Evolutionary conservation across 1,140 invertebrate genomes (phyloP).

Genomic region (Lamellibrachia luymesi): DNA sequence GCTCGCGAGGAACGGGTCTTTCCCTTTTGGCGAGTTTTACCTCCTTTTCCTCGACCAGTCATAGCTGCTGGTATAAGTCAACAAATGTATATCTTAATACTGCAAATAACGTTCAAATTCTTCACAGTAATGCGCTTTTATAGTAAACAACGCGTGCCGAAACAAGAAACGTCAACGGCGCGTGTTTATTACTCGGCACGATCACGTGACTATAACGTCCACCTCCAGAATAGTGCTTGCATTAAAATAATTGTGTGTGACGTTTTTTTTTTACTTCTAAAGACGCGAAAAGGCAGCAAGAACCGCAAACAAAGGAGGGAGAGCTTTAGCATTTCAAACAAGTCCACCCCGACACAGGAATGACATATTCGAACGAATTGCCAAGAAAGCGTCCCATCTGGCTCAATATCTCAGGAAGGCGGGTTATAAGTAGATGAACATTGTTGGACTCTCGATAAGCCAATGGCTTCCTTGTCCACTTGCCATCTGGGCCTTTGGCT

Average conservation of each 20-base stretch:
- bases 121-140: background rate
- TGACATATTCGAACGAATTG: slow-evolving; percentile 58
- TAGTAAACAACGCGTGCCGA: background rate
- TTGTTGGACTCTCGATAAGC: too few species aligned
- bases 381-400: slow-evolving; percentile 50
- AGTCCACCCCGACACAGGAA: background rate
- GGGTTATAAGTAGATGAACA: too few species aligned
- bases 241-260: background rate
- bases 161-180: background rate
- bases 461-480: too few species aligned
- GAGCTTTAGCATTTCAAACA: slow-evolving; percentile 36
- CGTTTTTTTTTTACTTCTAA: background rate
- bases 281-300: slow-evolving; percentile 20
- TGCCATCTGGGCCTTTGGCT: too few species aligned
- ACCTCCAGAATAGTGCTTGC: background rate
- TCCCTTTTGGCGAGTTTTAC: slow-evolving; percentile 27
- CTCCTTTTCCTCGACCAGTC: slow-evolving; percentile 44
- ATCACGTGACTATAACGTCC: slow-evolving; percentile 7
- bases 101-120: background rate
- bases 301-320: slow-evolving; percentile 60
- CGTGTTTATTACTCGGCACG: background rate
- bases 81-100: too few species aligned
- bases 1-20: slow-evolving; percentile 48
- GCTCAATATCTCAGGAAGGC: slow-evolving; percentile 31
- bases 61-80: slow-evolving; percentile 19